Conservation (phyloP, 2,888 invertebrate genomes). For the Sceliomorpha sp. region DNA sequence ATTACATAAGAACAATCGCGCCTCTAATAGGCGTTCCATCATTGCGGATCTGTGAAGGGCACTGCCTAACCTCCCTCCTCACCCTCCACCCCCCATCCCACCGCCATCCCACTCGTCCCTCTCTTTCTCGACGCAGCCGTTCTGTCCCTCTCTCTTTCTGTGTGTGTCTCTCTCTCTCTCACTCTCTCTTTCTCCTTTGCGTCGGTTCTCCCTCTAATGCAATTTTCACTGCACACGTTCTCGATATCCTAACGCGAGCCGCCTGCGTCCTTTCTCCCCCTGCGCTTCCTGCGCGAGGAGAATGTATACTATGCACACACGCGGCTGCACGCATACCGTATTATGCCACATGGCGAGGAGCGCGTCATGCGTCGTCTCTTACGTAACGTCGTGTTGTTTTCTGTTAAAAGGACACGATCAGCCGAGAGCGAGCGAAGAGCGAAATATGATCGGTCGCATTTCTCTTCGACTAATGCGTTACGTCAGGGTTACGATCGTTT, state of each 20-base stretch:
- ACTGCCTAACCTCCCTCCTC: constrained; percentile 52
- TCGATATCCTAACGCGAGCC: constrained; percentile 49
- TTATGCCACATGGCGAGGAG: constrained; percentile 49
- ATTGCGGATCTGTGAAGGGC: constrained; percentile 75
- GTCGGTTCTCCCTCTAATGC: constrained; percentile 45
- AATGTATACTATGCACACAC: constrained; percentile 50
- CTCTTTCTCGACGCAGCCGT: no score
- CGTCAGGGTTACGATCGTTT: no score
- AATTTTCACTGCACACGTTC: constrained; percentile 46
- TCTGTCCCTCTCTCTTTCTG: no score
- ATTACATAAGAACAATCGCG: constrained; percentile 80
- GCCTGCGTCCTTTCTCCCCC: constrained; percentile 53
- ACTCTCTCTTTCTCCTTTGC: no score
- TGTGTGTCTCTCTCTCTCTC: constrained; percentile 48
- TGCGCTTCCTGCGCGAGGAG: constrained; percentile 53
- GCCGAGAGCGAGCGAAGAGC: constrained; percentile 12
- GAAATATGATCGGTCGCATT: constrained; percentile 13
- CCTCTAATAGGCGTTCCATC: constrained; percentile 77
- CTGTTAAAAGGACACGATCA: constrained; percentile 42
- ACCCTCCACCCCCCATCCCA: not conserved
- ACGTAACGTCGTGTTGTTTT: constrained; percentile 46
- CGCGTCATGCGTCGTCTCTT: constrained; percentile 51
- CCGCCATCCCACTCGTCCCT: no score
- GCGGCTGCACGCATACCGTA: constrained; percentile 29
- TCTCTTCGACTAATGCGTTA: constrained; percentile 10